Evolutionary conservation across 2,888 invertebrate species (phyloP), one percentile per base, ranked within the genome.

Genomic region (Mesoligia furuncula): DNA sequence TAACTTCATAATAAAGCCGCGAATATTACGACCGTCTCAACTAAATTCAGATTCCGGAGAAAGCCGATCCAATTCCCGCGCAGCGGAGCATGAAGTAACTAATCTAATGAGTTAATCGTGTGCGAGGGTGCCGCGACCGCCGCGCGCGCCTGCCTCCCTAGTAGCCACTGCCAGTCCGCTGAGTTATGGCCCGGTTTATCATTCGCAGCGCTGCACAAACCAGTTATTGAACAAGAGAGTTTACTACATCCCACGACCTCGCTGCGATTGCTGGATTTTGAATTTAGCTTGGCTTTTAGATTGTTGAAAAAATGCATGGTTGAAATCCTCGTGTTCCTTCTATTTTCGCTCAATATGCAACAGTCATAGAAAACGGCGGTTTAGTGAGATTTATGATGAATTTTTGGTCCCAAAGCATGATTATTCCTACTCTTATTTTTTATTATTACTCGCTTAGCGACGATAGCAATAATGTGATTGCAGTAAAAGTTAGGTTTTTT

Each of bases 21-120:
- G 69, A 76, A 57, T 78, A 85, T 85, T 67, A 84, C 42, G 64
- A 79, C 66, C 59, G 61, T 78, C 78, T 85, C 78, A 82, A 84
- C 86, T 85, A 75, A 86, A 86, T 86, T 84, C 71, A 71, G 86
- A 84, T 85, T 78, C 54, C 57, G 39, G 54, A 71, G 86, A 78
- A 85, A 75, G 64, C 86, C 79, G 83, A 86, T 83, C 86, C 84
- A 83, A 86, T 84, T 86, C 86, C 67, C 51, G 77, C 42, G 70
- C 84, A 83, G 67, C 62, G 72, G 75, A 85, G 84, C 85, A 72
- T 83, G 84, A 86, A 80, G 86, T 83, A 83, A 85, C 85, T 85
- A 85, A 85, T 85, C 83, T 83, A 85, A 85, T 79, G 84, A 86
- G 83, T 85, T 88, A 85, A 87, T 86, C 86, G 83, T 70, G 83